phyloP scores from a whole-genome alignment of 2,888 invertebrate genomes.

The Sinotaia quadrata region DNA sequence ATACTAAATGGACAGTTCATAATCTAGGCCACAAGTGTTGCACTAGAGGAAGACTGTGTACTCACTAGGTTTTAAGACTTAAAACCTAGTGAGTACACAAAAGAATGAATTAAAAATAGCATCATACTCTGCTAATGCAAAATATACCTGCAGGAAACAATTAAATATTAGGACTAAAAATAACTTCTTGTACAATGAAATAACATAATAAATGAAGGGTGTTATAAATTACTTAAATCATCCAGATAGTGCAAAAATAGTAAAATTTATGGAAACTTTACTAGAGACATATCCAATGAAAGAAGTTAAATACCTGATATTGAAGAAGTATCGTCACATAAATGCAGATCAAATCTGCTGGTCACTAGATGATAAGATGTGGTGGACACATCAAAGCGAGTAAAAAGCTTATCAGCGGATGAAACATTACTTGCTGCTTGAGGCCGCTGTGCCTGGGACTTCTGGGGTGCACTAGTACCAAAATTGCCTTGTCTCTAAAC shows the following conservation, averaged over 20 bases:
- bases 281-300: neutral
- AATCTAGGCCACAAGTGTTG: too few relatives aligned
- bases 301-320: conserved; percentile 1
- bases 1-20: too few relatives aligned
- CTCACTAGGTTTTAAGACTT: too few relatives aligned
- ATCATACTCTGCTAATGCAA: too few relatives aligned
- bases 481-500: conserved; percentile 39
- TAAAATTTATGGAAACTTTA: neutral
- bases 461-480: conserved; percentile 37
- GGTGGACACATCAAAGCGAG: conserved; percentile 92
- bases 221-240: neutral
- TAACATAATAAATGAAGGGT: neutral
- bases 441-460: conserved; percentile 46
- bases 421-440: conserved; percentile 33
- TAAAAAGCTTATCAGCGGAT: conserved; percentile 79
- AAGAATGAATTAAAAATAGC: too few relatives aligned
- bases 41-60: too few relatives aligned
- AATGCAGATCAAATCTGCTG: conserved; percentile 93
- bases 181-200: too few relatives aligned
- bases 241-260: neutral
- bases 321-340: conserved; percentile 85
- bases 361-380: conserved; percentile 94
- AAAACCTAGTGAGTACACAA: too few relatives aligned
- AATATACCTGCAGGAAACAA: too few relatives aligned
- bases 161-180: too few relatives aligned